Evolutionary conservation across 2,113 vertebrate genomes (phyloP), one percentile per base, ranked within the genome.

Genomic region (Isichthys henryi): DNA sequence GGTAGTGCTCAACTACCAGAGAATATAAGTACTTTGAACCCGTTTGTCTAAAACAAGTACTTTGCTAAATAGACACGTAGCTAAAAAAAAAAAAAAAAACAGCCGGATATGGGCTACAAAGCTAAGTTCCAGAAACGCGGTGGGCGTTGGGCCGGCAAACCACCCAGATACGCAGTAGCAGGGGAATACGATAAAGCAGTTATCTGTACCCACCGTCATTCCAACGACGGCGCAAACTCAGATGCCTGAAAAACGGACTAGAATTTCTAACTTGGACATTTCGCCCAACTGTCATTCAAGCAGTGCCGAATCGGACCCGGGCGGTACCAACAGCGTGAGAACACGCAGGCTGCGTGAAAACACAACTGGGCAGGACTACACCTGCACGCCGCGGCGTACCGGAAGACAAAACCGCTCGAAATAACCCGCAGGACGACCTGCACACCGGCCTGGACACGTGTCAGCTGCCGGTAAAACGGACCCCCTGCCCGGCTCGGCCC

Each of bases 371-470:
- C 31, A 43, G 35, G 35, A 80, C 74, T 43, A 80, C 74, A 80
- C 74, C 74, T 35, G 35, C 62, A 70, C 62, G 27, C 62, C 62
- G 4, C 62, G 9, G n/a, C 62, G 62, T 10, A 70, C 62, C 62
- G 62, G 62, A 70, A 70, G 62, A 13, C 9, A 31, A 70, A 70
- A 13, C n/a, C n/a, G 9, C 62, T 31, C n/a, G n/a, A 70, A 70
- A 70, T 70, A 31, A 80, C 35, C 74, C 31, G 74, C 74, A 80
- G 35, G 35, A 80, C 17, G 5, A 43, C 3, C 74, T 15, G 74
- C 74, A 17, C 74, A 80, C 74, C 74, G 74, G 74, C 74, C 74
- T 39, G 74, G 35, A 80, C 74, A 80, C 74, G 74, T 80, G 74
- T 80, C 74, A 80, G 74, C 13, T 43, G 15, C 74, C 74, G 74